Base-by-base conservation (phyloP, 2,797 vertebrate species). In the Thaleichthys pacificus region DNA sequence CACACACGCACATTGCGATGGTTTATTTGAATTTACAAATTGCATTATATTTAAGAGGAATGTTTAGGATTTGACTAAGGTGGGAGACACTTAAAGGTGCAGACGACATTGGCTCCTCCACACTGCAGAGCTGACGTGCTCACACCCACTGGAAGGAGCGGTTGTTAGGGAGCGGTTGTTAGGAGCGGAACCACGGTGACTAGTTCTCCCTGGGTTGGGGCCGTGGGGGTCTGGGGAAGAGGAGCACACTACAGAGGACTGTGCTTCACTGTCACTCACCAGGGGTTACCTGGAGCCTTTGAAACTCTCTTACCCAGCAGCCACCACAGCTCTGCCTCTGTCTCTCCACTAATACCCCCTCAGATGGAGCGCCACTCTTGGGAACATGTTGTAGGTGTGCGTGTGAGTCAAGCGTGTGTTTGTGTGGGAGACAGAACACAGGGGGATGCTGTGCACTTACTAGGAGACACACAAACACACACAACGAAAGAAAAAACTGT, bases 281-380 rank as follows among this genome's bases (percentile, higher is more conserved):
- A 42, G 82, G 80, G 75, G 79, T 82, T 84, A 84, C 77, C 69
- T 75, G 80, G 82, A 81, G 80, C 76, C 82, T 82, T 82, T 84
- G 77, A 84, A 84, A 84, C 74, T 76, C 80, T 74, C 70, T 70
- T 73, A 80, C 67, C 72, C 63, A 42, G 38, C 8, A 42, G 38
- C 38, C 38, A 42, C 38, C 38, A 42, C 38, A 42, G 38, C 74
- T 70, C 77, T 69, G 75, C 21, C 72, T 68, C 79, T 15, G 30
- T 63, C 30, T 38, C 28, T 30, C 5, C 24, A 35, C 61, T 63
- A 63, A 63, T 11, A 32, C 30, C 30, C 30, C 61, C 38, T 32
- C 61, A 19, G 28, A 32, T 7, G 28, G 5, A 6, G 14, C 22
- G 12, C 26, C 30, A 62, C 61, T 30, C 26, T 17, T 15, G 32